Percentiles rank a stretch among this genome's conserved stretches.
phyloP scores from a whole-genome alignment of 1,140 invertebrate species.

The Cyphomyrmex costatus region DNA sequence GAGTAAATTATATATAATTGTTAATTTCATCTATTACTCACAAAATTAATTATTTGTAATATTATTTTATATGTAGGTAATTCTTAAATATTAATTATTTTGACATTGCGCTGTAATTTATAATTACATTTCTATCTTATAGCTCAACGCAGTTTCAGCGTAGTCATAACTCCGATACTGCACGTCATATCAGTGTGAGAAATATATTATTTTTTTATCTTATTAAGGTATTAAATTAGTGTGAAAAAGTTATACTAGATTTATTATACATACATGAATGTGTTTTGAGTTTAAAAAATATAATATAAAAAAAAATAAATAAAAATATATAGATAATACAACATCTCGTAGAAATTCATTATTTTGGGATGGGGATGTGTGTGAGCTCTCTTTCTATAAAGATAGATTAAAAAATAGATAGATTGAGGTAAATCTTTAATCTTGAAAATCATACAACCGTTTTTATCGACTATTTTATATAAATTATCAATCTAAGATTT shows the following conservation, averaged over 20 bases:
- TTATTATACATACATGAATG: background rate
- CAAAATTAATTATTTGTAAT: background rate
- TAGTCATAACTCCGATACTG: background rate
- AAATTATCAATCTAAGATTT: background rate
- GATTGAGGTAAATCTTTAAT: background rate
- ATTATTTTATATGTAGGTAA: background rate
- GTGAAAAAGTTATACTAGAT: background rate
- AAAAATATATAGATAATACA: background rate
- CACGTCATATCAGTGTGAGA: background rate
- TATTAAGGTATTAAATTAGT: background rate
- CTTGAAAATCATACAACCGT: background rate
- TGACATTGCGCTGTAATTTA: background rate
- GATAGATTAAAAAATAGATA: too few species aligned
- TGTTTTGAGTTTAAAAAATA: background rate
- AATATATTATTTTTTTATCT: background rate
- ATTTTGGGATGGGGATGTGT: background rate
- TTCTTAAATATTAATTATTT: slow-evolving; percentile 10
- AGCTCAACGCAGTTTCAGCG: background rate
- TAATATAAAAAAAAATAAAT: background rate
- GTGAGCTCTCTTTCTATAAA: background rate
- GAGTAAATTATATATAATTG: background rate
- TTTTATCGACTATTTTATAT: background rate
- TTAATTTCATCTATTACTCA: background rate
- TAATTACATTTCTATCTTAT: background rate
- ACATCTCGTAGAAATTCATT: background rate